phyloP scores from a whole-genome alignment of 2,797 vertebrate genomes.

The Gouania willdenowi region DNA sequence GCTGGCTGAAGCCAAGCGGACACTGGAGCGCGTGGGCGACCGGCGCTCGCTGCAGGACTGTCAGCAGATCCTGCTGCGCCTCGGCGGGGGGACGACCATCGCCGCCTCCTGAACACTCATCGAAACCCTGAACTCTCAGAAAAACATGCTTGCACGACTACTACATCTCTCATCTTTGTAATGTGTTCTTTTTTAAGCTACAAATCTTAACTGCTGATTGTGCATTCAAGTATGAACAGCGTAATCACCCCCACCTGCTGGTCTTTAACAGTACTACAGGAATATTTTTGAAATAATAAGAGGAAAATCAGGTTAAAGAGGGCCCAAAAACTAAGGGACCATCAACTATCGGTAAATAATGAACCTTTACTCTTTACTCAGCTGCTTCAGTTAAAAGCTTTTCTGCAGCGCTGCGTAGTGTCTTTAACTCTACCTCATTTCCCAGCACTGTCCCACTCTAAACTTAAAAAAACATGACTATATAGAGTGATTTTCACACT shows the following conservation, averaged over 20 bases:
- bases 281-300: slow-evolving; percentile 4
- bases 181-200: neutral
- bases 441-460: too few relatives aligned
- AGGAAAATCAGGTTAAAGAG: slow-evolving; percentile 35
- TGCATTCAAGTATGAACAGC: slow-evolving; percentile 9
- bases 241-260: slow-evolving; percentile 38
- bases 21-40: slow-evolving; percentile 94
- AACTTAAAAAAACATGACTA: too few relatives aligned
- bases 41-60: slow-evolving; percentile 91
- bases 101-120: slow-evolving; percentile 81
- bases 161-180: neutral
- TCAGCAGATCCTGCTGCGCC: slow-evolving; percentile 92
- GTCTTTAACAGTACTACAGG: slow-evolving; percentile 8
- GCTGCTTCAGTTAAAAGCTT: too few relatives aligned
- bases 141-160: neutral
- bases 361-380: too few relatives aligned
- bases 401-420: too few relatives aligned
- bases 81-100: slow-evolving; percentile 90
- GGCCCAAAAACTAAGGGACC: slow-evolving; percentile 34
- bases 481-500: too few relatives aligned
- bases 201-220: neutral
- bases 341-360: too few relatives aligned
- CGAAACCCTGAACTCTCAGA: neutral
- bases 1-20: slow-evolving; percentile 92
- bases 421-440: too few relatives aligned